Evolutionary conservation across 2,888 invertebrate genomes (phyloP).

Genomic region (Dynastes grantii): DNA sequence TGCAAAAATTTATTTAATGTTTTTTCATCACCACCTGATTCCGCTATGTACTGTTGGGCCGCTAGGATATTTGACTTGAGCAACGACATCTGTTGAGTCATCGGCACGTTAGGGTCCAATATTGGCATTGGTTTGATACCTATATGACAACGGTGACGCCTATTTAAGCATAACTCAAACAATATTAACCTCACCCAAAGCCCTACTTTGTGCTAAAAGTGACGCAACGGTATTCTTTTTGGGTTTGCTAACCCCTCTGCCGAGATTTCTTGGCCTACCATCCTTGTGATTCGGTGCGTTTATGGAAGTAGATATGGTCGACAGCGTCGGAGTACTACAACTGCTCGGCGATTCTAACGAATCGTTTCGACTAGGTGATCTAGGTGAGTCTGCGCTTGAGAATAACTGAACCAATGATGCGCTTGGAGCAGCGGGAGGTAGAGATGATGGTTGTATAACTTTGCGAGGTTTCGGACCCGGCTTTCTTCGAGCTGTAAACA

Average conservation of each 20-base stretch:
- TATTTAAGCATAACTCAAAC: slow-evolving; percentile 34
- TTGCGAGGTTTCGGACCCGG: slow-evolving; percentile 81
- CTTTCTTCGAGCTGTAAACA: slow-evolving; percentile 79
- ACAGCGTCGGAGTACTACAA: slow-evolving; percentile 57
- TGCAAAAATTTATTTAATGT: slow-evolving; percentile 72
- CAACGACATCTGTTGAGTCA: slow-evolving; percentile 75
- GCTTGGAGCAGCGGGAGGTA: slow-evolving; percentile 72
- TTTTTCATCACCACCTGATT: slow-evolving; percentile 69
- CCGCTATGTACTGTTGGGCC: slow-evolving; percentile 76
- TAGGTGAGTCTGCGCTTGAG: slow-evolving; percentile 75
- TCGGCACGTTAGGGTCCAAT: slow-evolving; percentile 73
- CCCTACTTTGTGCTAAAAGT: slow-evolving; percentile 88
- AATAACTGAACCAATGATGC: slow-evolving; percentile 74
- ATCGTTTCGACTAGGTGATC: slow-evolving; percentile 72
- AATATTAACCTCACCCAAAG: slow-evolving; percentile 73
- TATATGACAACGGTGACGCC: slow-evolving; percentile 53
- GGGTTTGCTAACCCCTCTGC: slow-evolving; percentile 90
- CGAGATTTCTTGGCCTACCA: slow-evolving; percentile 87
- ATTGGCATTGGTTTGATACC: slow-evolving; percentile 81
- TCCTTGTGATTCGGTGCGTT: slow-evolving; percentile 75
- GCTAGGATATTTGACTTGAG: slow-evolving; percentile 77
- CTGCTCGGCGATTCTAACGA: slow-evolving; percentile 57
- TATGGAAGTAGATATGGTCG: slow-evolving; percentile 56
- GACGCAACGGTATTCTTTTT: slow-evolving; percentile 95
- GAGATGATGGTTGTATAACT: slow-evolving; percentile 71